These are phyloP conservation scores for Bhutanitis thaidina DNA, from an alignment of 2,888 invertebrate genomes.

Conservation along the genomic window DNA sequence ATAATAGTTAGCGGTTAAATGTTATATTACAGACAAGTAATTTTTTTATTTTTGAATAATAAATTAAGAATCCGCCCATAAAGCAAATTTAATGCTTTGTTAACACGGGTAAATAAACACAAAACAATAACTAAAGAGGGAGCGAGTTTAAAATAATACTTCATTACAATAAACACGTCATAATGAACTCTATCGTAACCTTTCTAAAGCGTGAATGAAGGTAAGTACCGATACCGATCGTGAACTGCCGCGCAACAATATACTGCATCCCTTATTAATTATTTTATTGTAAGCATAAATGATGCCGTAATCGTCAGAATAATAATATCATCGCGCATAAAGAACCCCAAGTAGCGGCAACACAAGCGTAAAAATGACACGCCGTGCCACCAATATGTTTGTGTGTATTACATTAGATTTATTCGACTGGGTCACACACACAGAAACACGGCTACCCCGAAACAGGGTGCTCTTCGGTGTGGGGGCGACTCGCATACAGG, in stretches of 20 bases:
- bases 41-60: too few species aligned
- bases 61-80: too few species aligned
- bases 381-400: constrained; percentile 75
- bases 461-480: constrained; percentile 58
- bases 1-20: too few species aligned
- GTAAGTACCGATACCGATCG: constrained; percentile 72
- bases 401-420: constrained; percentile 77
- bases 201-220: constrained; percentile 61
- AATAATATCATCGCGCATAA: constrained; percentile 78
- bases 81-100: constrained; percentile 8
- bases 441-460: constrained; percentile 57
- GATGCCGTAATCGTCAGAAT: constrained; percentile 79
- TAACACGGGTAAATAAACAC: constrained; percentile 16
- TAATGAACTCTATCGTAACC: constrained; percentile 61
- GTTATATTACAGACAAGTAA: too few species aligned
- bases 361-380: constrained; percentile 79
- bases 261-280: constrained; percentile 79
- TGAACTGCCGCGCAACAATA: constrained; percentile 67
- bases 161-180: constrained; percentile 47
- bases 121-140: constrained; percentile 19
- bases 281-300: constrained; percentile 79
- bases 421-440: constrained; percentile 78
- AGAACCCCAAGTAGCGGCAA: constrained; percentile 77
- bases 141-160: constrained; percentile 16
- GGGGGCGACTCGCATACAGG: constrained; percentile 62